Base-by-base conservation (phyloP, 2,888 invertebrate genomes). In the Lepas anatifera region DNA sequence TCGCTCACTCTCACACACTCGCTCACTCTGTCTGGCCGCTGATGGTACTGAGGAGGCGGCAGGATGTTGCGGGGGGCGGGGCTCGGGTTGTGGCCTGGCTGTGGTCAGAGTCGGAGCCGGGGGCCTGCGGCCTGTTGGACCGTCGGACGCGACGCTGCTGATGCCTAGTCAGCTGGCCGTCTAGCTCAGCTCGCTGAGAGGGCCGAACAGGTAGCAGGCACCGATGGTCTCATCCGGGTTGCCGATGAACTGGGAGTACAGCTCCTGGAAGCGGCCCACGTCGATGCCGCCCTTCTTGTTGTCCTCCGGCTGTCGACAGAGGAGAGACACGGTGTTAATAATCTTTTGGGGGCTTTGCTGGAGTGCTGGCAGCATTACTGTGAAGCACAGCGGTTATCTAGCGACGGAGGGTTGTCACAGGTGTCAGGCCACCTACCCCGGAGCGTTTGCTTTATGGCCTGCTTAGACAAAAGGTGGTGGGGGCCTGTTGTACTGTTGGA, bases 171-270 rank as follows among this genome's bases (percentile, higher is more conserved):
- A 4, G 52, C 52, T 8, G 52, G 29, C 3, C 29, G 10, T 50
- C 16, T 52, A 52, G 52, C 29, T 52, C 3, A 52, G 52, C 16
- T 52, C 52, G 13, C 81, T 84, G 75, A 92, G 81, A 50, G 91
- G 91, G 64, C 91, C 91, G 79, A 92, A 92, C 25, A 92, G 83
- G 76, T 89, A 87, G 69, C 87, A 87, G 50, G 89, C 89, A 72
- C 86, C 84, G 77, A 86, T 87, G 75, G 86, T 84, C 70, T 89
- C 89, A 74, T 85, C 86, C 48, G 86, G 86, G 79, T 90, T 88
- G 35, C 91, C 89, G 72, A 91, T 83, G 81, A 89, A 91, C 79
- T 89, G 87, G 0, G 90, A 89, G 78, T 91, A 92, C 4, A 91
- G 83, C 78, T 91, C 91, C 79, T 91, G 89, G 78, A 91, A 92